Percentiles rank a stretch among this genome's conserved stretches.
phyloP scores from a whole-genome alignment of 2,888 invertebrate species.

The Campaea margaritaria region DNA sequence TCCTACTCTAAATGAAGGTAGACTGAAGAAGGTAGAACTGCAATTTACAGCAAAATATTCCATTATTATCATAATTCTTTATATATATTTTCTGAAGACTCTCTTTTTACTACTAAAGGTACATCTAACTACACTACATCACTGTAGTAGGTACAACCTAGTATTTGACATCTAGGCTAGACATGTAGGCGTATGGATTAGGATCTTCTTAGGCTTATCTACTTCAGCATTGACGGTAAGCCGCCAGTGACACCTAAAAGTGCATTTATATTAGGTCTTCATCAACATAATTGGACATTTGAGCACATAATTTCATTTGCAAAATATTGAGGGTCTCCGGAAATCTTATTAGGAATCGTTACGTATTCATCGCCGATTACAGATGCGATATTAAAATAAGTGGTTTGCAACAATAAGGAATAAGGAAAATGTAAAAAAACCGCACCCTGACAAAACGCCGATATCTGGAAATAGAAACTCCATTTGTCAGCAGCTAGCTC shows the following conservation, averaged over 20 bases:
- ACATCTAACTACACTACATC: background rate
- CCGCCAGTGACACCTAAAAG: slow-evolving; percentile 11
- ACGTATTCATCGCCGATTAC: slow-evolving; percentile 25
- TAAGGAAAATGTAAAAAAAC: slow-evolving; percentile 66
- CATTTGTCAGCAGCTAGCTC: slow-evolving; percentile 82
- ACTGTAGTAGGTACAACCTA: background rate
- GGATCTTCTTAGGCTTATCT: slow-evolving; percentile 6
- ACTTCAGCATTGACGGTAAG: slow-evolving; percentile 3
- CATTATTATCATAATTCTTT: no score
- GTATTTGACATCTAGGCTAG: background rate
- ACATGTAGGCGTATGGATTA: background rate
- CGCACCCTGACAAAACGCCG: slow-evolving; percentile 81
- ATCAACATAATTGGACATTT: slow-evolving; percentile 27
- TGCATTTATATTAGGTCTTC: slow-evolving; percentile 25
- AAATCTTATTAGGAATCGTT: slow-evolving; percentile 12
- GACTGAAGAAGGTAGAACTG: no score
- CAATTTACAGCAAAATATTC: no score
- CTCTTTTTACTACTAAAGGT: no score
- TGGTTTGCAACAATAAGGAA: slow-evolving; percentile 25
- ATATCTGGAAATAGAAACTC: slow-evolving; percentile 85
- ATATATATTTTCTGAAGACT: no score
- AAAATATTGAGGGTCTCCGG: background rate
- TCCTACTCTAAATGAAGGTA: no score
- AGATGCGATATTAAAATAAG: slow-evolving; percentile 14
- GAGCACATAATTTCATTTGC: slow-evolving; percentile 21